Conservation (phyloP, 2,113 vertebrate genomes). For the zebrafish (Danio rerio) region GRCz12tu NC_133190.1:25649001-25649500, state of each 20-base stretch:
- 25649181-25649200: constrained; percentile 97
- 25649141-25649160: neutral
- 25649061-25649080: neutral
- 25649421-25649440: too few species aligned
- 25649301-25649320: constrained; percentile 7
- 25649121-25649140: neutral
- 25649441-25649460: too few species aligned
- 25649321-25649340: neutral
- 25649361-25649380: too few species aligned
- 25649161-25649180: constrained; percentile 86
- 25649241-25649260: constrained; percentile 99
- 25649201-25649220: constrained; percentile 96
- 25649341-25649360: too few species aligned
- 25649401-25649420: too few species aligned
- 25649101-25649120: neutral
- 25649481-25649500: too few species aligned
- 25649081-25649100: neutral
- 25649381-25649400: too few species aligned
- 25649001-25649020: constrained; percentile 26
- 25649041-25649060: constrained; percentile 17
- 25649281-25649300: constrained; percentile 98
- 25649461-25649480: too few species aligned
- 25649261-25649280: constrained; percentile 96
- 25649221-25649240: constrained; percentile 95
- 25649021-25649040: neutral